Evolutionary conservation across 1,140 invertebrate species (phyloP).

Genomic region (Drosophila lini): DNA sequence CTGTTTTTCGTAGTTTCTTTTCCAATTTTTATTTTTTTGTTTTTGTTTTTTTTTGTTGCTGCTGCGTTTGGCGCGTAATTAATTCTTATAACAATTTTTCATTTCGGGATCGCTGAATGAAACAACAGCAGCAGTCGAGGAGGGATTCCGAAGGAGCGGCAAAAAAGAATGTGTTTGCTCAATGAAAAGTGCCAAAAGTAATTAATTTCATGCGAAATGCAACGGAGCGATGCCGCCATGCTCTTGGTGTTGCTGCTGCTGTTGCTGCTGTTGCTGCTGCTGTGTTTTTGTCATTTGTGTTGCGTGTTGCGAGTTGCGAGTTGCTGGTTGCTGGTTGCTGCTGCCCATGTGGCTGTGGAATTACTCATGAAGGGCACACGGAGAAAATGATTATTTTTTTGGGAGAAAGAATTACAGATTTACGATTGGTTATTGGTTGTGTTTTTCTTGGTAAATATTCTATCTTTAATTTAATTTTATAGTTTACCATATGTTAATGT

Average conservation of each 20-base stretch:
- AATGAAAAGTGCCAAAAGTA: constrained; percentile 83
- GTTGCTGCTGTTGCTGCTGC: constrained; percentile 23
- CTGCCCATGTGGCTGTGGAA: constrained; percentile 67
- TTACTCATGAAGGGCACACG: constrained; percentile 61
- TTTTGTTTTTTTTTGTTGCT: constrained; percentile 19
- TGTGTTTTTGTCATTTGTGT: constrained; percentile 52
- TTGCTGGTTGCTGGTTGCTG: neutral
- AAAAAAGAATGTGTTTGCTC: constrained; percentile 77
- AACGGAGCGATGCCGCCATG: constrained; percentile 60
- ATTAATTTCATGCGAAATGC: constrained; percentile 83
- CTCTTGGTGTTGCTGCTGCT: constrained; percentile 2
- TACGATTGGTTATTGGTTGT: neutral
- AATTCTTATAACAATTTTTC: constrained; percentile 81
- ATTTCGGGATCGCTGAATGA: constrained; percentile 67
- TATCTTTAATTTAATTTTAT: neutral
- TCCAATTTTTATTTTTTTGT: neutral
- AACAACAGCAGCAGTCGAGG: constrained; percentile 40
- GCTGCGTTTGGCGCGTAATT: constrained; percentile 78
- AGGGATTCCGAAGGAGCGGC: constrained; percentile 5
- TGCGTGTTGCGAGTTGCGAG: constrained; percentile 51
- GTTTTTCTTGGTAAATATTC: neutral
- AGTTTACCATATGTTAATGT: too few relatives aligned
- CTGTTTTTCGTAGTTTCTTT: constrained; percentile 10
- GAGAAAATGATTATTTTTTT: neutral
- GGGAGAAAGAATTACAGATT: neutral